Percentiles rank a stretch among this genome's conserved stretches.
phyloP scores from a whole-genome alignment of 2,888 invertebrate genomes.

The Plagodis pulveraria region DNA sequence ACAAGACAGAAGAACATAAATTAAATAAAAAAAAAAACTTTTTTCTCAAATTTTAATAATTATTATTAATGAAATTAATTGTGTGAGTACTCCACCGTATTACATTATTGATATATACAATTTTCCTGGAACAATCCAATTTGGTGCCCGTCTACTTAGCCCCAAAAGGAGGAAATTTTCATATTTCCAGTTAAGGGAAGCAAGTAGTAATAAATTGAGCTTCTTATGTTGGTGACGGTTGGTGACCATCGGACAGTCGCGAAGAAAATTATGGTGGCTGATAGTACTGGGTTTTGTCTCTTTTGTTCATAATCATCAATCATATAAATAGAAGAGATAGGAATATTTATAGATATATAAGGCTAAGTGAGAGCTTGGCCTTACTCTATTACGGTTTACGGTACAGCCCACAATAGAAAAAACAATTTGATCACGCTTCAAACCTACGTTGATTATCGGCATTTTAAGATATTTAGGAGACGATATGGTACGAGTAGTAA shows the following conservation, averaged over 20 bases:
- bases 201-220: constrained; percentile 57
- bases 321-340: not conserved
- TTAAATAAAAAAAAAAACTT: no score
- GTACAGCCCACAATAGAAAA: no score
- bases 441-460: no score
- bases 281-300: constrained; percentile 6
- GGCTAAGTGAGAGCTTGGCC: no score
- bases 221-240: constrained; percentile 53
- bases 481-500: no score
- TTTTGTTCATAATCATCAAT: not conserved
- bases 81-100: no score
- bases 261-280: constrained; percentile 13
- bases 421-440: no score
- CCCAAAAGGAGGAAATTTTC: constrained; percentile 56
- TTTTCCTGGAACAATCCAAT: not conserved
- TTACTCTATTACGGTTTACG: no score
- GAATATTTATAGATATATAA: no score
- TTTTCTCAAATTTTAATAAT: no score
- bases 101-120: not conserved
- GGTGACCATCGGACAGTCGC: constrained; percentile 16
- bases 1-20: no score
- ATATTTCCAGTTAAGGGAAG: constrained; percentile 49
- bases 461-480: no score
- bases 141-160: constrained; percentile 24
- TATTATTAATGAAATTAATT: not conserved